Evolutionary conservation across 2,888 invertebrate genomes (phyloP).

Genomic region (Acleris literana): DNA sequence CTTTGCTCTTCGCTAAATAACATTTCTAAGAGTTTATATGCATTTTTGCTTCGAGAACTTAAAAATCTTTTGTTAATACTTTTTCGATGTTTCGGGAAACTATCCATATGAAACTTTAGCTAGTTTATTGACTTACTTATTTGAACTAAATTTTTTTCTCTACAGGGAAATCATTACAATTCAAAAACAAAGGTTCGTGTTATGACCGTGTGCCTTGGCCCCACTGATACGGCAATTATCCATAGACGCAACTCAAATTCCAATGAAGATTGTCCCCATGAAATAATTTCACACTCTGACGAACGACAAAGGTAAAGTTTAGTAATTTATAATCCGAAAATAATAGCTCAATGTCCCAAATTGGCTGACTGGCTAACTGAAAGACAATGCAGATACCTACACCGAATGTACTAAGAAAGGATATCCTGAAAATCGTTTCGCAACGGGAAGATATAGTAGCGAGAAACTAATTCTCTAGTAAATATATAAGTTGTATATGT

Average conservation of each 20-base stretch:
- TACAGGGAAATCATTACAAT: conserved; percentile 56
- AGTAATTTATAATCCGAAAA: too few relatives aligned
- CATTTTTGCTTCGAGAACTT: background rate
- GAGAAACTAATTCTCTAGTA: too few relatives aligned
- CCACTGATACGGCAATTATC: conserved; percentile 73
- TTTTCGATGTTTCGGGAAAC: background rate
- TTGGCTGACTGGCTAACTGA: too few relatives aligned
- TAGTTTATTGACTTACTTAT: background rate
- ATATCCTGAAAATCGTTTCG: too few relatives aligned
- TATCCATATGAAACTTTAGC: background rate
- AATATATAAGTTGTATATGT: too few relatives aligned
- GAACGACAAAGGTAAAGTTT: conserved; percentile 63
- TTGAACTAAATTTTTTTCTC: background rate
- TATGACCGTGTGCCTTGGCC: conserved; percentile 71
- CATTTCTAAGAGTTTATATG: conserved; percentile 2
- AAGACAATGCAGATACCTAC: too few relatives aligned
- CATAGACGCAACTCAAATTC: conserved; percentile 57
- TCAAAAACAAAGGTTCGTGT: conserved; percentile 63
- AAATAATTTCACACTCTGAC: conserved; percentile 52
- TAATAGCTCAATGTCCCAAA: too few relatives aligned
- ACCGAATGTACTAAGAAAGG: too few relatives aligned
- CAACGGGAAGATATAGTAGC: too few relatives aligned
- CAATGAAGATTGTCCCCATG: conserved; percentile 51
- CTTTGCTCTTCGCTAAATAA: conserved; percentile 17
- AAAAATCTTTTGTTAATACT: too few relatives aligned